phyloP scores from a whole-genome alignment of 2,797 vertebrate species.

The Prunella strophiata region DNA sequence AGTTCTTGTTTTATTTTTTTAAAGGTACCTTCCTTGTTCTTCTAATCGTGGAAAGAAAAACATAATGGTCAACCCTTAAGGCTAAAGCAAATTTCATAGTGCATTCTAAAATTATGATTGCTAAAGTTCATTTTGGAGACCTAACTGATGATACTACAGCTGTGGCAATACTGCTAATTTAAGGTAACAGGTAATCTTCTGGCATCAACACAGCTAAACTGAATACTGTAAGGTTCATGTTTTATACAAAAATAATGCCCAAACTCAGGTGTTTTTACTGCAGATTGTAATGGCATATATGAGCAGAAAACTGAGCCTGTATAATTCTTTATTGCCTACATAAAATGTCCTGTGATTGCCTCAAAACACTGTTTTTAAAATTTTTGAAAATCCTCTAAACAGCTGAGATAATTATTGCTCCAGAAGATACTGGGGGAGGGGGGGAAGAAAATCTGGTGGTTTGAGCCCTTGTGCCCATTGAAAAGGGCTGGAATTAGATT shows the following conservation, averaged over 20 bases:
- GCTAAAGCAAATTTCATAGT: background rate
- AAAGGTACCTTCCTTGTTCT: background rate
- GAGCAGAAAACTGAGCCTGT: background rate
- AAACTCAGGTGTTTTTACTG: background rate
- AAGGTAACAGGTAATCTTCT: background rate
- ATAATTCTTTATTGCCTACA: background rate
- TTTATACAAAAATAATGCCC: background rate
- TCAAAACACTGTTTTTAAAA: background rate
- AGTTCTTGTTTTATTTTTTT: background rate
- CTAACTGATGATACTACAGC: background rate
- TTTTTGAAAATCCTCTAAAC: background rate
- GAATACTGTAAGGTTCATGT: background rate
- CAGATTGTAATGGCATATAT: background rate
- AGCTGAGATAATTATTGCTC: background rate
- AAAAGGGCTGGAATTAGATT: background rate
- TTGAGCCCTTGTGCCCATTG: background rate
- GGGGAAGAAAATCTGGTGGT: background rate
- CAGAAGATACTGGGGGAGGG: background rate
- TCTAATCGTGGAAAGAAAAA: background rate
- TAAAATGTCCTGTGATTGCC: background rate
- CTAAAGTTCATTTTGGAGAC: background rate
- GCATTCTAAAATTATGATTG: background rate
- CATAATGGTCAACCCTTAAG: background rate
- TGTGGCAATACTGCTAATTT: background rate
- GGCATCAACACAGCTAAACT: background rate